Base-by-base conservation (phyloP, 2,113 vertebrate species). In the Indicator indicator region DNA sequence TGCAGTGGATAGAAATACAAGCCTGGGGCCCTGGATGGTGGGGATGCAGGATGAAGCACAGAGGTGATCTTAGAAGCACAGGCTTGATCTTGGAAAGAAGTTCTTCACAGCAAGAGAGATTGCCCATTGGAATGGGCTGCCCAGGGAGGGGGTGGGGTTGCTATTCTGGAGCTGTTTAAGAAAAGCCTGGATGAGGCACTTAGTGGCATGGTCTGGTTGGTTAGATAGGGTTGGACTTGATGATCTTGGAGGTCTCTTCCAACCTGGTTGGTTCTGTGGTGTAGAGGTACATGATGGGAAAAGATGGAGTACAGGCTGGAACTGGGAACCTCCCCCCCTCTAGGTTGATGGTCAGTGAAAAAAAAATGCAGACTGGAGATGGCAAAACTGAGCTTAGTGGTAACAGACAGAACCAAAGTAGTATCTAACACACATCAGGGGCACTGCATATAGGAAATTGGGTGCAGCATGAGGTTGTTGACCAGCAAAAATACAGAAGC, bases 361-460 rank as follows among this genome's bases (percentile, higher is more conserved):
- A 75, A 48, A 33, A 56, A 52, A 30, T 28, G 18, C 30, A 50
- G 56, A 30, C 24, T 68, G 33, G 54, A 74, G 21, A n/a, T 68
- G 40, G n/a, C 2, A 78, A 84, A 83, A 44, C n/a, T 50, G 14
- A 21, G 8, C 70, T 69, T 65, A 70, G n/a, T 2, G 1, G 40
- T 77, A 52, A 52, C 33, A 87, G n/a, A 28, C 33, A 59, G n/a
- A 92, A 72, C 4, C 80, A 90, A 88, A 42, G 9, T 16, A 54
- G 5, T 30, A 44, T 33, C 50, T 77, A 33, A 62, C 19, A 5
- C 33, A 36, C 4, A 2, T 36, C 44, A 68, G 11, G 33, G 50
- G 6, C 32, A 44, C 50, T 0, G 0, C 7, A 14, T 36, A 13
- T 7, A 24, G 23, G 26, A 9, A 46, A 38, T 6, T 14, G 14